These are phyloP conservation scores for Leistus spinibarbis DNA, from an alignment of 2,888 invertebrate species.

Conservation along the genomic window DNA sequence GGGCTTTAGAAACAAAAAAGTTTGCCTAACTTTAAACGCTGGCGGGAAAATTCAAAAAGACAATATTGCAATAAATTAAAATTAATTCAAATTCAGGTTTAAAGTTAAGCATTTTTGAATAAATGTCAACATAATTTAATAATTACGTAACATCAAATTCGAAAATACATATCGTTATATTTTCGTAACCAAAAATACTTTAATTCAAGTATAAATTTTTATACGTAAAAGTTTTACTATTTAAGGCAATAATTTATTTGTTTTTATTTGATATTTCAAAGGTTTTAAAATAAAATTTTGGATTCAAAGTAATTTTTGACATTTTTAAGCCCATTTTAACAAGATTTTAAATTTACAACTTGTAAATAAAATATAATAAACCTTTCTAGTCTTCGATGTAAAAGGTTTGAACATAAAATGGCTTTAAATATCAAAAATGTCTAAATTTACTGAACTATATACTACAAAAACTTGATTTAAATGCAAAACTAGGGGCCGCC, in stretches of 20 bases:
- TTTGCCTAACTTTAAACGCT: neutral
- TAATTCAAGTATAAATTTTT: neutral
- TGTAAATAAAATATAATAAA: neutral
- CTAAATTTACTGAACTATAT: too few species aligned
- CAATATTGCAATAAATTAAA: neutral
- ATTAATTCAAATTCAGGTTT: neutral
- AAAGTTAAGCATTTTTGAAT: neutral
- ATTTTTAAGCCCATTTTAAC: neutral
- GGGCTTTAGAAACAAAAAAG: neutral
- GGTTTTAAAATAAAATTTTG: neutral
- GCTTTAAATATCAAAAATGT: neutral
- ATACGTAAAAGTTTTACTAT: neutral
- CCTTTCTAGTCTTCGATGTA: constrained; percentile 3
- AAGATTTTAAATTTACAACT: neutral
- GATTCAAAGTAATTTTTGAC: neutral
- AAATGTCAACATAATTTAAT: neutral
- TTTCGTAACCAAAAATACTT: neutral
- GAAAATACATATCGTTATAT: neutral
- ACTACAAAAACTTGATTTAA: neutral
- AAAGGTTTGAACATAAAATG: neutral
- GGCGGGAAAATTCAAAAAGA: neutral
- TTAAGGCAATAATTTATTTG: neutral
- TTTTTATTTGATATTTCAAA: neutral
- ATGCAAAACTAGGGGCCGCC: neutral
- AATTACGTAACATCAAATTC: neutral